Conservation (phyloP, 2,113 vertebrate species). For the Chionis minor region DNA sequence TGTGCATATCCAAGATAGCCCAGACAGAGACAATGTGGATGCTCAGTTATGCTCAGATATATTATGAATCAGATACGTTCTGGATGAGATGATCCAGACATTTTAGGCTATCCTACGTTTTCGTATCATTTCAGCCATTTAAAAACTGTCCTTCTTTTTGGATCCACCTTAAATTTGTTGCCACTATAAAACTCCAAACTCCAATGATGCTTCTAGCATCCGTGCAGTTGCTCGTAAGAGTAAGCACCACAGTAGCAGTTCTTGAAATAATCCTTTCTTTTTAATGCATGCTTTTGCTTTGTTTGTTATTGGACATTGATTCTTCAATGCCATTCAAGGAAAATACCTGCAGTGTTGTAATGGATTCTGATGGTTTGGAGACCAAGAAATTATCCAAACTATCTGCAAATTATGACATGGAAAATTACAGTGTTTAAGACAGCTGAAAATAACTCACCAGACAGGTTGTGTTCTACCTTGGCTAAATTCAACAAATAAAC, state of each 20-base stretch:
- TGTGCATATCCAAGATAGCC: background rate
- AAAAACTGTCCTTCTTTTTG: background rate
- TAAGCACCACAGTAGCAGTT: background rate
- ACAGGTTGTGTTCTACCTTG: background rate
- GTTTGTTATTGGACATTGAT: background rate
- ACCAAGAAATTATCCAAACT: background rate
- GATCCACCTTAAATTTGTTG: background rate
- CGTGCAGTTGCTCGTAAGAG: background rate
- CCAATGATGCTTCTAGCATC: background rate
- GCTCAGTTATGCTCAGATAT: background rate
- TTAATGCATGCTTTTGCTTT: background rate
- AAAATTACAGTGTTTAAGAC: background rate
- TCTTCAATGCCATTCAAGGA: background rate
- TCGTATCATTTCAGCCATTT: background rate
- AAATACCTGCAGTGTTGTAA: background rate
- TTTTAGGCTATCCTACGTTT: background rate
- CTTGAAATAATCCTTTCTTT: background rate
- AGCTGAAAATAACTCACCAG: background rate
- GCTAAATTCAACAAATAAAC: background rate
- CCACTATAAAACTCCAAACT: background rate
- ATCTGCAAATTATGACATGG: background rate
- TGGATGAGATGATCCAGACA: background rate
- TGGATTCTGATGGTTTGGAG: background rate
- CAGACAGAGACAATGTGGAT: background rate
- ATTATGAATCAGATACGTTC: background rate